Percentiles rank a stretch among this genome's conserved stretches.
These are phyloP conservation scores for Sebastes cheni DNA, from an alignment of 2,797 vertebrate genomes.

Conservation along the genomic window DNA sequence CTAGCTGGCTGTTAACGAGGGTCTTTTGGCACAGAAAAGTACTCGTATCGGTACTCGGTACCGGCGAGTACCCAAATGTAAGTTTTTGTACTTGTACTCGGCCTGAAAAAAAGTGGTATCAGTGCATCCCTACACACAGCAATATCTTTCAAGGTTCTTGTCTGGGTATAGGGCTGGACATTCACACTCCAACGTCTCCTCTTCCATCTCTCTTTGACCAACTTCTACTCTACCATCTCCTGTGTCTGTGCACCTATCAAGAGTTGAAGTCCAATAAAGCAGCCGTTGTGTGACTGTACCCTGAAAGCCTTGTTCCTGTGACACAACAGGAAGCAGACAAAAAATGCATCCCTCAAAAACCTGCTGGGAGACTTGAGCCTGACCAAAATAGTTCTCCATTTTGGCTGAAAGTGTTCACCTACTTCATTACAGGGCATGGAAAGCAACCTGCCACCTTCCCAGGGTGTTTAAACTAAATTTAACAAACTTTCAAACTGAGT, in stretches of 20 bases:
- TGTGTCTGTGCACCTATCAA: constrained; percentile 22
- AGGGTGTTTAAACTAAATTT: constrained; percentile 69
- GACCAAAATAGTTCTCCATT: constrained; percentile 41
- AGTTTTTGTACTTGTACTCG: no score
- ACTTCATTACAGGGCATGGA: constrained; percentile 46
- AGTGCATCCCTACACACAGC: not conserved
- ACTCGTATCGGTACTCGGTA: no score
- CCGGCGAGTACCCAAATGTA: no score
- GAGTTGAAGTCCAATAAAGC: constrained; percentile 23
- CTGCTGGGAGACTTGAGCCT: constrained; percentile 46
- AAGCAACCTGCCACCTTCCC: constrained; percentile 61
- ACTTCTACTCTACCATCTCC: not conserved
- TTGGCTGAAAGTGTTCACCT: constrained; percentile 27
- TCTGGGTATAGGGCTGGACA: no score
- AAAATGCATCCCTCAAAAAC: constrained; percentile 37
- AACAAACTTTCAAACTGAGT: constrained; percentile 65
- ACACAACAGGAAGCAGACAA: constrained; percentile 42
- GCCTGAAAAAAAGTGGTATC: no score
- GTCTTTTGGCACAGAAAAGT: no score
- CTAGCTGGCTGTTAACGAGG: no score
- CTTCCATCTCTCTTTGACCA: not conserved
- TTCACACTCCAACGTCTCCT: not conserved
- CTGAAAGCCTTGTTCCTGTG: constrained; percentile 45
- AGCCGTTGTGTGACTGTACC: constrained; percentile 15
- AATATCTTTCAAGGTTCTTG: not conserved